Evolutionary conservation across 2,113 vertebrate species (phyloP).

Genomic region (Typhlomys cinereus): DNA sequence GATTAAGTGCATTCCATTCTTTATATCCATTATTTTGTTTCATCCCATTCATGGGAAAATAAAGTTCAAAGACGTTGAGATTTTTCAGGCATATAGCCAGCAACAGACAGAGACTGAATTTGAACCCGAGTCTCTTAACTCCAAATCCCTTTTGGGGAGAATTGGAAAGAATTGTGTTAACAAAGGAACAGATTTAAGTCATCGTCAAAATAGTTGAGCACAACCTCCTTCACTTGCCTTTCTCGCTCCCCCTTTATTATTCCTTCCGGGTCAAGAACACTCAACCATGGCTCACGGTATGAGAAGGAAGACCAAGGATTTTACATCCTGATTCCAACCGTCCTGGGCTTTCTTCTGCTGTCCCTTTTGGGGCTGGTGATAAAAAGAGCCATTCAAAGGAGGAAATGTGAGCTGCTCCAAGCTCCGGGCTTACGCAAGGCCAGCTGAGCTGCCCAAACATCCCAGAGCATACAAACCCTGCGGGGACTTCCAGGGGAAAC

Average conservation of each 20-base stretch:
- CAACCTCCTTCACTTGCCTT: background rate
- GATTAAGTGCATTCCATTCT: background rate
- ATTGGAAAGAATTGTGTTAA: background rate
- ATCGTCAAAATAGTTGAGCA: background rate
- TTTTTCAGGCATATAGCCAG: background rate
- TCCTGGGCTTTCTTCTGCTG: slow-evolving; percentile 66
- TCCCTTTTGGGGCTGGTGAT: slow-evolving; percentile 53
- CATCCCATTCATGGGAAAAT: background rate
- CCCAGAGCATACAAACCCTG: background rate
- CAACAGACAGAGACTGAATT: background rate
- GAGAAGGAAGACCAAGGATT: background rate
- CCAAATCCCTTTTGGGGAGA: background rate
- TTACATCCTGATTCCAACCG: slow-evolving; percentile 58
- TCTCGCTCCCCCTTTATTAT: background rate
- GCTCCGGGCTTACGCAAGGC: background rate
- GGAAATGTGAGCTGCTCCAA: slow-evolving; percentile 62
- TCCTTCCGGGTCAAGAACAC: background rate
- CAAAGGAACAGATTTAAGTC: background rate
- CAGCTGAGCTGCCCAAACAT: background rate
- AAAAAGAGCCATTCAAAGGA: slow-evolving; percentile 56
- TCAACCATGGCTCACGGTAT: background rate
- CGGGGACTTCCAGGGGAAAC: no score
- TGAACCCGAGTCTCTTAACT: background rate
- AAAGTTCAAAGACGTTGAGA: background rate
- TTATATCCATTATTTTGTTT: background rate